Conservation (phyloP, 1,140 invertebrate species). For the Mycetomoellerius zeteki region DNA sequence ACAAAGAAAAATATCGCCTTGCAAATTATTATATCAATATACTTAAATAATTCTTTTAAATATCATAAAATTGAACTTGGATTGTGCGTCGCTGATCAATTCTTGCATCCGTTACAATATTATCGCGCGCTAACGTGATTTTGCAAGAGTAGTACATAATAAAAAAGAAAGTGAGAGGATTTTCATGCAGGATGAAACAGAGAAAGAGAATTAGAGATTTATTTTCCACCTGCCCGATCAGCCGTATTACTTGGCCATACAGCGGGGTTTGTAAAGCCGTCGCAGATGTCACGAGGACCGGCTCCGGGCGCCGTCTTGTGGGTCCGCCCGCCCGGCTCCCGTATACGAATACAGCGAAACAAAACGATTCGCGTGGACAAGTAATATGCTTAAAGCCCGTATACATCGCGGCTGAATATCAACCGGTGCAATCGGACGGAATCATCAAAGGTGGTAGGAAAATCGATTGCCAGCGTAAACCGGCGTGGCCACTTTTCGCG, state of each 20-base stretch:
- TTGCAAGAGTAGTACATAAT: not conserved
- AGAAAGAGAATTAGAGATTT: constrained; percentile 13
- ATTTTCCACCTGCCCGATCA: constrained; percentile 36
- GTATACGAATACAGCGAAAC: not conserved
- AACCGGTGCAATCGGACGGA: constrained; percentile 52
- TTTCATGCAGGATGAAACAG: constrained; percentile 5
- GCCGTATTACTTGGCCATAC: not conserved
- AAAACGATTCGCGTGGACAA: constrained; percentile 56
- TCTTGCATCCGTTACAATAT: not conserved
- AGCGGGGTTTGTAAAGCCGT: constrained; percentile 12
- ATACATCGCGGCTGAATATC: constrained; percentile 54
- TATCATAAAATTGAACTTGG: not conserved
- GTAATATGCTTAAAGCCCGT: constrained; percentile 50
- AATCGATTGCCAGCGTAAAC: constrained; percentile 70
- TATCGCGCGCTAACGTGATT: not conserved
- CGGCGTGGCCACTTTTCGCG: constrained; percentile 61
- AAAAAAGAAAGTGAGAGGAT: not conserved
- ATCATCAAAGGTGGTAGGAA: constrained; percentile 67
- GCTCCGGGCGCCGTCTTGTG: not conserved
- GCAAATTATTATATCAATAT: not conserved
- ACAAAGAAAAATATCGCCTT: not conserved
- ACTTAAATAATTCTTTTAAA: not conserved
- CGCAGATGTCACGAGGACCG: constrained; percentile 42
- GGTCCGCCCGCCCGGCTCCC: not conserved
- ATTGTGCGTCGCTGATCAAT: not conserved